Percentiles rank a stretch among this genome's conserved stretches.
phyloP scores from a whole-genome alignment of 2,797 vertebrate species.

The Leontopithecus rosalia region DNA sequence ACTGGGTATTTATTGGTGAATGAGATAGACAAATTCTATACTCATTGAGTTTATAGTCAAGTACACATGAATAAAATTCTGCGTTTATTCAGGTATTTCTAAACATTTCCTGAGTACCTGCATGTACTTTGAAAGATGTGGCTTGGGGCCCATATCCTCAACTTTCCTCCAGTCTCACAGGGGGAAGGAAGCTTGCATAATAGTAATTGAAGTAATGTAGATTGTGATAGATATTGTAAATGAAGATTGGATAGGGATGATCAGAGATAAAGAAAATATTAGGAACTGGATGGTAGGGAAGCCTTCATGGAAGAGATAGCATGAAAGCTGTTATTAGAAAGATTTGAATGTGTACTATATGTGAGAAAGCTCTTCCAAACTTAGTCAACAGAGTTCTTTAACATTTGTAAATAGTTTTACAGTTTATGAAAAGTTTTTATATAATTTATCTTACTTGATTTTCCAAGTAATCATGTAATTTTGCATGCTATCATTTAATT shows the following conservation, averaged over 20 bases:
- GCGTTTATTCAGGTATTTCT: not conserved
- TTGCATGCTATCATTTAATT: not conserved
- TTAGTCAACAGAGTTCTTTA: not conserved
- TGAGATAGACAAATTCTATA: not conserved
- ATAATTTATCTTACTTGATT: not conserved
- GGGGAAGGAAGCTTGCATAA: not conserved
- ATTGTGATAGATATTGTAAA: not conserved
- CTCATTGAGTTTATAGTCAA: not conserved
- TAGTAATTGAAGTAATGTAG: not conserved
- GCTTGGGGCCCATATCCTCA: not conserved
- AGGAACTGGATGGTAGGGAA: not conserved
- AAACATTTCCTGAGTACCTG: not conserved
- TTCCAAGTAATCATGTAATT: not conserved
- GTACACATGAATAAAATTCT: not conserved
- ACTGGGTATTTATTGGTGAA: not conserved
- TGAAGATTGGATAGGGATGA: not conserved
- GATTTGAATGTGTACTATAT: not conserved
- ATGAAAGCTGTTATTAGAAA: not conserved
- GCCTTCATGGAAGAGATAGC: not conserved
- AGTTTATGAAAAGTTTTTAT: not conserved
- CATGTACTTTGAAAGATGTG: not conserved
- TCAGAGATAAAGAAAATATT: not conserved
- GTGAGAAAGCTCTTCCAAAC: not conserved
- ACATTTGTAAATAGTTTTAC: not conserved
- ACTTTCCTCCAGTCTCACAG: not conserved